Conservation (phyloP, 53 echinoderm and acorn worm genomes). For the Antedon mediterranea region DNA sequence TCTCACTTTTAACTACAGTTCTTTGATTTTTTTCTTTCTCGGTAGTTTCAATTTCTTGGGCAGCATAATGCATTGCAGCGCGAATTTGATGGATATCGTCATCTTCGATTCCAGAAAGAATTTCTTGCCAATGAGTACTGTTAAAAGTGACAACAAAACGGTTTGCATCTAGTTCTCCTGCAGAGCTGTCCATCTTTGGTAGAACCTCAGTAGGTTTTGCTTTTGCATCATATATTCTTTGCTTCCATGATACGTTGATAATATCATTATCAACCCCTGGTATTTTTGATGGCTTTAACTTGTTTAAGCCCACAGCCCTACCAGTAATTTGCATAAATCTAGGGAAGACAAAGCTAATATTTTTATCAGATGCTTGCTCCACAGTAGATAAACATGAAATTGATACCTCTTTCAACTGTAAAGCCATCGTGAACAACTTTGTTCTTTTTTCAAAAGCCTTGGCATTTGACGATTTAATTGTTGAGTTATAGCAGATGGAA, state of each 20-base stretch:
- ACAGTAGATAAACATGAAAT: constrained; percentile 33
- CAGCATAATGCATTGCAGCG: constrained; percentile 8
- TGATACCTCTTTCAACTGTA: constrained; percentile 54
- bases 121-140: constrained; percentile 16
- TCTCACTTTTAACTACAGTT: not conserved
- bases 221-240: constrained; percentile 14
- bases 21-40: constrained; percentile 10
- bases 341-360: constrained; percentile 33
- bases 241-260: constrained; percentile 19
- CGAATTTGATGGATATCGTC: not conserved
- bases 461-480: constrained; percentile 35
- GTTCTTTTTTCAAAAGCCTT: constrained; percentile 41
- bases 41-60: not conserved
- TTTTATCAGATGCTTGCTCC: constrained; percentile 27
- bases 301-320: not conserved
- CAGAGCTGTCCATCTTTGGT: constrained; percentile 6
- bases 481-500: constrained; percentile 58
- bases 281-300: constrained; percentile 8
- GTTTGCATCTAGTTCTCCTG: constrained; percentile 3
- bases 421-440: constrained; percentile 31
- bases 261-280: constrained; percentile 14
- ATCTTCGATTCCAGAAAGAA: not conserved
- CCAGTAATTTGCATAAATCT: not conserved
- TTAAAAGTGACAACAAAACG: constrained; percentile 8
- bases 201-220: not conserved